Evolutionary conservation across 2,888 invertebrate genomes (phyloP), one percentile per base, ranked within the genome.

Genomic region (Tipula helvola): DNA sequence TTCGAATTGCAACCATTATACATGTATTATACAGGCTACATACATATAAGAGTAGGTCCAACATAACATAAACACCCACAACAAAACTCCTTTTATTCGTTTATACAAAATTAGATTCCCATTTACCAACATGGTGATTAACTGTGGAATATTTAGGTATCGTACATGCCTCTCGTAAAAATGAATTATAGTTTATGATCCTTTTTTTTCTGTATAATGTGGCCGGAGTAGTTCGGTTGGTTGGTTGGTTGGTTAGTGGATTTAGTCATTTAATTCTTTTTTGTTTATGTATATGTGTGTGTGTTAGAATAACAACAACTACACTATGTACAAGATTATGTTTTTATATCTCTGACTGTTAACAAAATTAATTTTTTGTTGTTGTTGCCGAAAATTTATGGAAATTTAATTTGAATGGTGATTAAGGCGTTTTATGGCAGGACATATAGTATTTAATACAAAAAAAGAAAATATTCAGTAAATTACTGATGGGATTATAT

Each of bases 111-210:
- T 71, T 12, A 28, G 71, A 71, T 71, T 28, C 71, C 71, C 10
- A 71, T 71, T 28, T 28, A 8, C 71, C 28, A 71, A 1, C 71
- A 71, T 71, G 28, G 71, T 71, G 71, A 71, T 71, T 71, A 71
- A 71, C 71, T 71, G 71, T 71, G 28, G 71, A 18, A 71, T 71
- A 71, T 71, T 71, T 71, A 71, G 71, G 71, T 71, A 71, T 71
- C 71, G 28, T 71, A 71, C 71, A 52, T 16, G 44, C 44, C 44
- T 16, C 16, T 52, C 52, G 7, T 52, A 52, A 52, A 71, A 71
- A 71, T 71, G 71, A 71, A 71, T 71, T 71, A 71, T 71, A 71
- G 71, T 71, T 71, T 71, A 71, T 71, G 71, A 71, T 71, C 71
- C 71, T 10, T 71, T 71, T 18, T 28, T 18, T 39, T 39, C 39